These are phyloP conservation scores for Syritta pipiens DNA, from an alignment of 2,888 invertebrate species.

Conservation along the genomic window DNA sequence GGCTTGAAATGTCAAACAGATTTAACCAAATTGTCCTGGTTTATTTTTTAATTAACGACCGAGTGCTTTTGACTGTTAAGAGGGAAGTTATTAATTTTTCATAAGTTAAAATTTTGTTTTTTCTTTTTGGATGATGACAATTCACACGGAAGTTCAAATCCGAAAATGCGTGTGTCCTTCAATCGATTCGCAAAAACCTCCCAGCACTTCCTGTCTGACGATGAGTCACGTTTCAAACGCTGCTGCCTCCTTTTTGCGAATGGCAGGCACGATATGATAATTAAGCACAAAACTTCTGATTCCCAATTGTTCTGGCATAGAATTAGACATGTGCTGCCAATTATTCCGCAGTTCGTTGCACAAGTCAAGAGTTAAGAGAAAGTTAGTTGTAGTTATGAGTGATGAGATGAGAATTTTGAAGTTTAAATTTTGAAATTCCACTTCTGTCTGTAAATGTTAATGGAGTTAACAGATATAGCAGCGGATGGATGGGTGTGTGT, in stretches of 20 bases:
- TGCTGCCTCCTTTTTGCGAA: too few relatives aligned
- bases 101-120: not conserved
- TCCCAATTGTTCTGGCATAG: slow-evolving; percentile 1
- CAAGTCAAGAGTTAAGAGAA: slow-evolving; percentile 13
- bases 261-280: not conserved
- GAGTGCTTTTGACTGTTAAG: too few relatives aligned
- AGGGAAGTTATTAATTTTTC: too few relatives aligned
- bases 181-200: too few relatives aligned
- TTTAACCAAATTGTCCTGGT: too few relatives aligned
- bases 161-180: too few relatives aligned
- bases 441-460: slow-evolving; percentile 1
- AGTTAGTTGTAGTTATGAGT: slow-evolving; percentile 24
- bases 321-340: slow-evolving; percentile 15
- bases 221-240: too few relatives aligned
- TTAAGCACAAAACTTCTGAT: not conserved
- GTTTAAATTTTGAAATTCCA: slow-evolving; percentile 1
- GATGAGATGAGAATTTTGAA: slow-evolving; percentile 17
- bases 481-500: not conserved
- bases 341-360: not conserved
- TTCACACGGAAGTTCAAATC: too few relatives aligned
- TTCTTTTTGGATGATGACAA: not conserved
- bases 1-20: too few relatives aligned
- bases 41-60: too few relatives aligned
- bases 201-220: too few relatives aligned
- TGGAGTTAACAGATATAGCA: not conserved